Percentiles rank a stretch among this genome's conserved stretches.
Evolutionary conservation across 2,797 vertebrate species (phyloP).

Genomic region (Sebastes itinus): DNA sequence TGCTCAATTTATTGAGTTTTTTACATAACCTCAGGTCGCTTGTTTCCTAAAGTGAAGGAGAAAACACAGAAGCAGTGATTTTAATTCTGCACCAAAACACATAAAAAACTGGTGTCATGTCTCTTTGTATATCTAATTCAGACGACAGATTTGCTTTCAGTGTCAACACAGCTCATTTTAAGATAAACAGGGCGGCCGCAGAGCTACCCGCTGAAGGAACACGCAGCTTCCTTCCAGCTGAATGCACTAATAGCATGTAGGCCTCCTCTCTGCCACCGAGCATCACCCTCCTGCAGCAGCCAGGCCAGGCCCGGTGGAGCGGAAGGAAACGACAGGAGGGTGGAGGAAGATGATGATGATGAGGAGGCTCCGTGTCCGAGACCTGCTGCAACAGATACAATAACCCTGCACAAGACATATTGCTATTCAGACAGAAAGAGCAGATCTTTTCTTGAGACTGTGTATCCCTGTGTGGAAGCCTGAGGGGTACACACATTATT

Average conservation of each 20-base stretch:
- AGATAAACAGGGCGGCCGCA: conserved; percentile 39
- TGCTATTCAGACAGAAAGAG: conserved; percentile 66
- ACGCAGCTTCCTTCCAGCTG: conserved; percentile 50
- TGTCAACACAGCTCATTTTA: conserved; percentile 35
- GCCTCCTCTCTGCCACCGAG: conserved; percentile 47
- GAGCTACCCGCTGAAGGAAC: conserved; percentile 44
- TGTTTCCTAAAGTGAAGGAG: conserved; percentile 22
- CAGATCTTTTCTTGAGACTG: conserved; percentile 29
- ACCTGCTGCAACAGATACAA: conserved; percentile 67
- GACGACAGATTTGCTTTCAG: conserved; percentile 23
- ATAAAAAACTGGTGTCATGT: background rate
- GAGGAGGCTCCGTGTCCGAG: conserved; percentile 46
- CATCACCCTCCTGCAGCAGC: conserved; percentile 58
- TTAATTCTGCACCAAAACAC: background rate
- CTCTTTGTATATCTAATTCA: conserved; percentile 9
- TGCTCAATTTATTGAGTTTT: conserved; percentile 40
- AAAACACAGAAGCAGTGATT: background rate
- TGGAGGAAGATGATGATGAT: conserved; percentile 29
- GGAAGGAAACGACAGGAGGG: conserved; percentile 40
- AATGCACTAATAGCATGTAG: conserved; percentile 55
- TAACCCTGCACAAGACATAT: conserved; percentile 58
- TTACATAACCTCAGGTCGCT: conserved; percentile 36
- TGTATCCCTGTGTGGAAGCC: conserved; percentile 63
- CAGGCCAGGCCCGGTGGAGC: conserved; percentile 39
- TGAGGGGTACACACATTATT: conserved; percentile 73